Evolutionary conservation across 2,888 invertebrate species (phyloP).

Genomic region (Epistrophe eligans): DNA sequence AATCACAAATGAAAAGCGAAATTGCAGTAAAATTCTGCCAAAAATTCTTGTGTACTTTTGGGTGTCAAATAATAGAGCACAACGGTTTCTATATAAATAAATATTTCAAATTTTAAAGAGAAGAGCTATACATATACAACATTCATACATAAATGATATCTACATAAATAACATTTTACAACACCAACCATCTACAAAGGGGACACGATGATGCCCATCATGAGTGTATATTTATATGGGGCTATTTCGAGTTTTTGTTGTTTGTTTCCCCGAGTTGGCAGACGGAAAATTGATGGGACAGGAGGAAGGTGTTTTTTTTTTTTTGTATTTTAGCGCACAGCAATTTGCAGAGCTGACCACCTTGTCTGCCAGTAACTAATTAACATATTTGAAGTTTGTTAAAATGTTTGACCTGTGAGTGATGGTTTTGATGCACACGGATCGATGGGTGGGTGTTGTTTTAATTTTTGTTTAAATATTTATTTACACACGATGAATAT

Average conservation of each 20-base stretch:
- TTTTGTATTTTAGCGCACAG: constrained; percentile 29
- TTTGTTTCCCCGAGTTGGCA: neutral
- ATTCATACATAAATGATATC: too few relatives aligned
- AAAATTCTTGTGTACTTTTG: constrained; percentile 36
- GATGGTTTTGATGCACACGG: neutral
- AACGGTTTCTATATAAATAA: constrained; percentile 33
- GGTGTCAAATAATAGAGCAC: constrained; percentile 58
- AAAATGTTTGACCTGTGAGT: constrained; percentile 27
- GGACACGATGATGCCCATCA: neutral
- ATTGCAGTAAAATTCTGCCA: constrained; percentile 39
- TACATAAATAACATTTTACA: neutral
- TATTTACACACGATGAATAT: neutral
- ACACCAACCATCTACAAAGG: neutral
- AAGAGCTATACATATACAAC: neutral
- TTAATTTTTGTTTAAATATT: neutral
- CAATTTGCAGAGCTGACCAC: constrained; percentile 23
- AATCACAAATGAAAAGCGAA: constrained; percentile 52
- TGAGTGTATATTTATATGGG: neutral
- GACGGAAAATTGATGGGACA: neutral
- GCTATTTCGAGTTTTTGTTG: neutral
- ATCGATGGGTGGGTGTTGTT: neutral
- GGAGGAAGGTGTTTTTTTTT: neutral
- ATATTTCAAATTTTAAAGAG: constrained; percentile 46
- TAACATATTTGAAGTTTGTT: constrained; percentile 52
- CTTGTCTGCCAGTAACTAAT: constrained; percentile 40